These are phyloP conservation scores for Onchidella celtica DNA, from an alignment of 2,888 invertebrate genomes.

Conservation along the genomic window DNA sequence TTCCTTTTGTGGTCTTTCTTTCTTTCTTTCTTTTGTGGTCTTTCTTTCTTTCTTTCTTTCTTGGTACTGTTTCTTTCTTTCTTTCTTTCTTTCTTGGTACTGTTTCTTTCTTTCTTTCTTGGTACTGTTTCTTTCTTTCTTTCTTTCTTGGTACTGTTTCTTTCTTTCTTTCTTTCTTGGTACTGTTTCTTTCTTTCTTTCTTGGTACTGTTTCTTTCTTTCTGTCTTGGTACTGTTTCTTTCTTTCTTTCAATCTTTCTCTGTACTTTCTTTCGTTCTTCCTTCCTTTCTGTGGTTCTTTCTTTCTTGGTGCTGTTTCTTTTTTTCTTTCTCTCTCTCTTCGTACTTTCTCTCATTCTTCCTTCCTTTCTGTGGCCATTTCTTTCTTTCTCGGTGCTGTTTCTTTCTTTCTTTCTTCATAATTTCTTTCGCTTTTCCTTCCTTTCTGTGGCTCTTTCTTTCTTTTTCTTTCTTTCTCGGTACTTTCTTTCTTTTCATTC, in stretches of 20 bases:
- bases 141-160: neutral
- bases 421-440: too few species aligned
- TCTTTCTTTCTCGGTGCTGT: too few species aligned
- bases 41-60: neutral
- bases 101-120: slow-evolving; percentile 8
- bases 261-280: too few species aligned
- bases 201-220: neutral
- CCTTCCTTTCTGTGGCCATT: neutral
- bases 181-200: neutral
- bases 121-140: slow-evolving; percentile 5
- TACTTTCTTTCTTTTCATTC: too few species aligned
- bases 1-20: slow-evolving; percentile 1
- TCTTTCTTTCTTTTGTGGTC: slow-evolving; percentile 24
- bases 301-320: neutral
- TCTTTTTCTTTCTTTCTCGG: too few species aligned
- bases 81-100: slow-evolving; percentile 1
- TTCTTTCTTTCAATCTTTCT: too few species aligned
- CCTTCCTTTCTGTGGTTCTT: neutral
- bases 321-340: too few species aligned
- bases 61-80: neutral
- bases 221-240: neutral
- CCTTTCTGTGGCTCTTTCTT: too few species aligned
- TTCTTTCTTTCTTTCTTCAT: too few species aligned
- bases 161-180: neutral
- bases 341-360: too few species aligned